Evolutionary conservation across 1,140 invertebrate genomes (phyloP).

Genomic region (Apis mellifera): DNA sequence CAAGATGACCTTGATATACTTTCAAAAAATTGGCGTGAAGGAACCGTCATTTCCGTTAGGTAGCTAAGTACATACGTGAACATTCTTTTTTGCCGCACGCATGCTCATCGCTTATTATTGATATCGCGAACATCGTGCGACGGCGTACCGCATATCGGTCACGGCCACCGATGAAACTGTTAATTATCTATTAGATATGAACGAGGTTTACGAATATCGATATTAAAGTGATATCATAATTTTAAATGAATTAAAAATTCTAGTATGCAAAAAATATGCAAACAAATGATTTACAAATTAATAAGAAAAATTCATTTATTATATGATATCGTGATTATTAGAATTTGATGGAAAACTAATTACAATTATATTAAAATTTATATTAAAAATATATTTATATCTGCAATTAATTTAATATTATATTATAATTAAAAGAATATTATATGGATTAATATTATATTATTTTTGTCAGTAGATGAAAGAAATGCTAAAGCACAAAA

Average conservation of each 20-base stretch:
- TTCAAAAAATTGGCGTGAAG: constrained; percentile 28
- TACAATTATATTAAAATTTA: neutral
- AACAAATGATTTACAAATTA: neutral
- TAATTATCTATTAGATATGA: constrained; percentile 52
- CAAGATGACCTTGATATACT: constrained; percentile 42
- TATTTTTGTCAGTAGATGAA: neutral
- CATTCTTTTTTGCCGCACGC: constrained; percentile 49
- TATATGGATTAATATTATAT: neutral
- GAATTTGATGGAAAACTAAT: neutral
- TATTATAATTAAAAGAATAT: neutral
- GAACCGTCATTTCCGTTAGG: constrained; percentile 35
- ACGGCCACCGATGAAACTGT: constrained; percentile 43
- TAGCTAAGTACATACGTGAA: constrained; percentile 8
- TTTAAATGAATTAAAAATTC: neutral
- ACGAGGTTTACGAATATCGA: constrained; percentile 30
- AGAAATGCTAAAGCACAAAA: neutral
- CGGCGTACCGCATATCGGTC: constrained; percentile 51
- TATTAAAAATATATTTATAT: neutral
- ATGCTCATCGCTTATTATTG: constrained; percentile 51
- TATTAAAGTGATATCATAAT: neutral
- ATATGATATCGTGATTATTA: neutral
- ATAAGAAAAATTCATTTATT: neutral
- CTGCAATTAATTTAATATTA: too few relatives aligned
- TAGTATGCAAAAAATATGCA: neutral
- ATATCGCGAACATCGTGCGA: constrained; percentile 47